Conservation (phyloP, 2,113 vertebrate genomes). For the Cyanoliseus patagonus region DNA sequence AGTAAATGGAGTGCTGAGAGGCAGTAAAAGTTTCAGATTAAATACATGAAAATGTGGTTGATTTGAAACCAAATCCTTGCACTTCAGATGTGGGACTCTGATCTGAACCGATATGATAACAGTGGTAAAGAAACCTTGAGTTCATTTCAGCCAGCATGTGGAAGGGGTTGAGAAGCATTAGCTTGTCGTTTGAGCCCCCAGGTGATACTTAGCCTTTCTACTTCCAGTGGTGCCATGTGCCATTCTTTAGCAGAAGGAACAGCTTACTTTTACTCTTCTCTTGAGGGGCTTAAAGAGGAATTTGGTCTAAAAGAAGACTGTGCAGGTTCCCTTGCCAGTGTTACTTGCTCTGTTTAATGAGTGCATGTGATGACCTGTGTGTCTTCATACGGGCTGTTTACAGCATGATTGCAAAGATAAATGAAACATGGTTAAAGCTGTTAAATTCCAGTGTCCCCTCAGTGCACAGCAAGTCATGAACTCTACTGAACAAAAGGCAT, state of each 20-base stretch:
- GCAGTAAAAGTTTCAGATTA: neutral
- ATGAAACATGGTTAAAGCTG: neutral
- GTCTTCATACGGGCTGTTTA: conserved; percentile 12
- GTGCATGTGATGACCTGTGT: neutral
- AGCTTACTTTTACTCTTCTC: conserved; percentile 11
- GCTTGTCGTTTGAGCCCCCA: neutral
- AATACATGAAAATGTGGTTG: neutral
- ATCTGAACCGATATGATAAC: neutral
- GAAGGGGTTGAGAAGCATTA: neutral
- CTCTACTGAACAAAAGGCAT: neutral
- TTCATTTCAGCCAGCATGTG: neutral
- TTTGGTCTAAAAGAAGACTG: neutral
- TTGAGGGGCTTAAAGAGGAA: conserved; percentile 1
- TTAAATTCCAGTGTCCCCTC: neutral
- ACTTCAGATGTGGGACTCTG: neutral
- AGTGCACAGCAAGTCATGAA: conserved; percentile 2
- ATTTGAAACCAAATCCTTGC: neutral
- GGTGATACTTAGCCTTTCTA: neutral
- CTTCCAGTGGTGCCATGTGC: neutral
- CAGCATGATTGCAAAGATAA: conserved; percentile 25
- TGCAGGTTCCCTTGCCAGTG: neutral
- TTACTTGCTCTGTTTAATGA: neutral
- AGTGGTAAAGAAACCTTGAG: neutral
- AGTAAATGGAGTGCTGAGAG: neutral
- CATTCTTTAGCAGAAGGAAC: neutral